Evolutionary conservation across 2,888 invertebrate genomes (phyloP).

Genomic region (Drosophila anomalata): DNA sequence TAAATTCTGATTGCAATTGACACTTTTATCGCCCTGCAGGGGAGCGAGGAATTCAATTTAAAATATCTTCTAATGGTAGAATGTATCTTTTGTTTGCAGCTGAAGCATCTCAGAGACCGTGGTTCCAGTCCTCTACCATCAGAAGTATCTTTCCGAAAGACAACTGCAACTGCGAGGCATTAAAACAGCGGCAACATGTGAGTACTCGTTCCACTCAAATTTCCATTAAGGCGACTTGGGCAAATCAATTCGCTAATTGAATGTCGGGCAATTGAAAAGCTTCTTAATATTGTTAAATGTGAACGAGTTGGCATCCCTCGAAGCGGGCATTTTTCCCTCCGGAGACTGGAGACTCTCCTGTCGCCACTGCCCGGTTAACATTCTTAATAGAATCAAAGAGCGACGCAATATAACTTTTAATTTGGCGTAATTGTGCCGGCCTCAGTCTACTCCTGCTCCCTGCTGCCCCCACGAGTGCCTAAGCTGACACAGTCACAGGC

Average conservation of each 20-base stretch:
- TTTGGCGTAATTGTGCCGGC: conserved; percentile 66
- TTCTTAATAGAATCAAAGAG: conserved; percentile 78
- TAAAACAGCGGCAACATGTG: conserved; percentile 36
- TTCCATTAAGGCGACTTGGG: conserved; percentile 33
- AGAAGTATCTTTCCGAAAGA: neutral
- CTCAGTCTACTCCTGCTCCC: conserved; percentile 15
- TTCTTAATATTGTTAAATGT: conserved; percentile 65
- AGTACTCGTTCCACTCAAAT: conserved; percentile 34
- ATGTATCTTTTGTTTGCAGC: conserved; percentile 21
- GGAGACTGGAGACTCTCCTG: neutral
- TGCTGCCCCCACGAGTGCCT: neutral
- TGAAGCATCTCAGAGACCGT: conserved; percentile 2
- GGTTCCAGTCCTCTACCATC: neutral
- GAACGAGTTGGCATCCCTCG: conserved; percentile 39
- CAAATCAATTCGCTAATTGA: conserved; percentile 74
- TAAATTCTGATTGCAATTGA: conserved; percentile 79
- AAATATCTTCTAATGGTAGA: conserved; percentile 36
- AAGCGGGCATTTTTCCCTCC: conserved; percentile 2
- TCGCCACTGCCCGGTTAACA: conserved; percentile 51
- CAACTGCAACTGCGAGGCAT: conserved; percentile 20
- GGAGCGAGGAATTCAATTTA: conserved; percentile 8
- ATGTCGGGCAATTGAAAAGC: conserved; percentile 68
- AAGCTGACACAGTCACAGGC: neutral
- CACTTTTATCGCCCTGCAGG: conserved; percentile 71
- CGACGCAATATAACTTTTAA: conserved; percentile 68